Conservation (phyloP, 1,140 invertebrate genomes). For the Orius insidiosus region DNA sequence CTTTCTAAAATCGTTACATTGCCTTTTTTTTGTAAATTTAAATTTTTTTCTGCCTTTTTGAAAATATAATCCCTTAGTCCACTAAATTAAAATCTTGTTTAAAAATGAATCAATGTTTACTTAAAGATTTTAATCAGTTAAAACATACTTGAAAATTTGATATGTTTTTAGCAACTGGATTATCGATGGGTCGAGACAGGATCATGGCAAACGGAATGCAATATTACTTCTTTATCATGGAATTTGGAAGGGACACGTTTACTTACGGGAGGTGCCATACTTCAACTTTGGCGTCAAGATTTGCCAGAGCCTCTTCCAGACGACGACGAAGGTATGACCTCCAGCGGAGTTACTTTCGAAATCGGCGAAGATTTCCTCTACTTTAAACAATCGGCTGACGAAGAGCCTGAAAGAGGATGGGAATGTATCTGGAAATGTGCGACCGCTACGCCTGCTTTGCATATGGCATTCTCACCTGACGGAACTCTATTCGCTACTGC, state of each 20-base stretch:
- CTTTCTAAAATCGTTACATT: conserved; percentile 6
- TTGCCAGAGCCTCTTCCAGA: conserved; percentile 15
- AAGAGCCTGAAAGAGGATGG: conserved; percentile 37
- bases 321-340: conserved; percentile 19
- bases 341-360: conserved; percentile 40
- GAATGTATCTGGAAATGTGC: conserved; percentile 78
- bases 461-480: conserved; percentile 92
- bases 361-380: conserved; percentile 32
- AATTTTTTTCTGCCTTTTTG: too few species aligned
- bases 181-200: conserved; percentile 96
- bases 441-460: conserved; percentile 77
- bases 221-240: conserved; percentile 85
- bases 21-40: conserved; percentile 1
- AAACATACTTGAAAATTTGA: too few species aligned
- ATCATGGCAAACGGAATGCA: conserved; percentile 68
- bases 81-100: too few species aligned
- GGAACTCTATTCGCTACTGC: conserved; percentile 93
- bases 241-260: conserved; percentile 90
- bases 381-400: conserved; percentile 20
- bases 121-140: too few species aligned
- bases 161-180: conserved; percentile 58
- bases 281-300: conserved; percentile 84
- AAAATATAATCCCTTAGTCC: too few species aligned
- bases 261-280: conserved; percentile 71
- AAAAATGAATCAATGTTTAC: too few species aligned